These are phyloP conservation scores for Pantelozetes paolii DNA, from an alignment of 2,888 invertebrate genomes.

Conservation along the genomic window DNA sequence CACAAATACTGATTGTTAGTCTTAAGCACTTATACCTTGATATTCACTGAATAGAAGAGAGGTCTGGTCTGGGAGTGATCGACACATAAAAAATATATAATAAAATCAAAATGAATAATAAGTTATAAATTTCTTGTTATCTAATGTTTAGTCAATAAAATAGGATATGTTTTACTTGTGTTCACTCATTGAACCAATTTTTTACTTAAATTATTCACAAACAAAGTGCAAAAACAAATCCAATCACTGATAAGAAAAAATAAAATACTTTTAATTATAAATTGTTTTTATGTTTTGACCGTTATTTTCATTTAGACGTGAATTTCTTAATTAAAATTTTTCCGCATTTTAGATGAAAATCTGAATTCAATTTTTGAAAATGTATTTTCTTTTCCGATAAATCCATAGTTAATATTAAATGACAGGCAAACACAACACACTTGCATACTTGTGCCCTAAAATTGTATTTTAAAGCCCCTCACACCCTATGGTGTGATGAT, in stretches of 20 bases:
- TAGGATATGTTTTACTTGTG: too few relatives aligned
- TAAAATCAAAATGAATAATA: neutral
- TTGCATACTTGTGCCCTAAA: neutral
- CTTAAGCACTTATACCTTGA: too few relatives aligned
- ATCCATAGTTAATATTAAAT: slow-evolving; percentile 18
- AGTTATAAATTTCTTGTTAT: slow-evolving; percentile 14
- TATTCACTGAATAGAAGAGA: neutral
- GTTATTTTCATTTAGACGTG: too few relatives aligned
- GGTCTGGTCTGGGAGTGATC: slow-evolving; percentile 13
- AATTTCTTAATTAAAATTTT: too few relatives aligned
- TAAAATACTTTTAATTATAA: too few relatives aligned
- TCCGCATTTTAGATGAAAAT: too few relatives aligned
- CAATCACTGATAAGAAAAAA: too few relatives aligned
- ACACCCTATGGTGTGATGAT: slow-evolving; percentile 35
- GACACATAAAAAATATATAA: neutral
- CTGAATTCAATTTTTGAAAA: neutral
- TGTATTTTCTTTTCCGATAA: neutral
- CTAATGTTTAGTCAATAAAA: neutral
- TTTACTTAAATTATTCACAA: too few relatives aligned
- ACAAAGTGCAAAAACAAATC: too few relatives aligned
- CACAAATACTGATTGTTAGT: too few relatives aligned
- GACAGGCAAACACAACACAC: slow-evolving; percentile 4
- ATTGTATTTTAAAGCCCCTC: neutral
- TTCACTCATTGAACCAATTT: too few relatives aligned
- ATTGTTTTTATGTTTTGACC: too few relatives aligned